These are phyloP conservation scores for Euphydryas editha DNA, from an alignment of 2,888 invertebrate species.

Conservation along the genomic window DNA sequence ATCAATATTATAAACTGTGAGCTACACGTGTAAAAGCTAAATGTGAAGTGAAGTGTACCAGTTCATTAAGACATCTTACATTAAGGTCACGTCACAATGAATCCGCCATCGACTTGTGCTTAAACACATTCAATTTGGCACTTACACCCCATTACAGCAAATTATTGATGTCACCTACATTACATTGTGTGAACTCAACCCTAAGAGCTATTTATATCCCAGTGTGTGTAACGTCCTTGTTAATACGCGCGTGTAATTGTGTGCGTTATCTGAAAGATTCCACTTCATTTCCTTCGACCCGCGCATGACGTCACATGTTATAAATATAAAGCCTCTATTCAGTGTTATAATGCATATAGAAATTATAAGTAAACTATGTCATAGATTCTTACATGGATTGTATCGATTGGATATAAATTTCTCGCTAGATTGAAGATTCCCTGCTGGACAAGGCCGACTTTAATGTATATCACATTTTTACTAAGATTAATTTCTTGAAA, in stretches of 20 bases:
- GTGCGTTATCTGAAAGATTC: slow-evolving; percentile 82
- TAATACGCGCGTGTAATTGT: slow-evolving; percentile 53
- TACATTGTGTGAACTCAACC: slow-evolving; percentile 70
- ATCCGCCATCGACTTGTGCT: slow-evolving; percentile 55
- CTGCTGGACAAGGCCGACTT: too few relatives aligned
- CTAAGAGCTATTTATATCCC: slow-evolving; percentile 52
- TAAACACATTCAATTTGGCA: slow-evolving; percentile 71
- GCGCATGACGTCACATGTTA: slow-evolving; percentile 72
- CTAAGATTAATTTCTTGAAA: too few relatives aligned
- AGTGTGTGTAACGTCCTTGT: slow-evolving; percentile 44
- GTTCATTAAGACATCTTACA: neutral
- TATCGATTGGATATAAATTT: too few relatives aligned
- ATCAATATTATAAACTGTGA: neutral
- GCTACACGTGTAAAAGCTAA: neutral
- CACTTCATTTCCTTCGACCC: slow-evolving; percentile 82
- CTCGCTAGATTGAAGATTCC: too few relatives aligned
- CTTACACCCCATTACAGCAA: slow-evolving; percentile 75
- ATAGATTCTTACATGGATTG: too few relatives aligned
- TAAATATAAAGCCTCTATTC: slow-evolving; percentile 50
- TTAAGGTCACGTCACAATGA: slow-evolving; percentile 53
- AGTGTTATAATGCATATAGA: neutral
- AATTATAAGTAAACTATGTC: too few relatives aligned
- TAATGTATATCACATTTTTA: too few relatives aligned
- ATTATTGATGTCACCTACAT: slow-evolving; percentile 81
- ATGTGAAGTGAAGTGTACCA: slow-evolving; percentile 37